Conservation (phyloP, 2,113 vertebrate species). For the Vimba vimba region DNA sequence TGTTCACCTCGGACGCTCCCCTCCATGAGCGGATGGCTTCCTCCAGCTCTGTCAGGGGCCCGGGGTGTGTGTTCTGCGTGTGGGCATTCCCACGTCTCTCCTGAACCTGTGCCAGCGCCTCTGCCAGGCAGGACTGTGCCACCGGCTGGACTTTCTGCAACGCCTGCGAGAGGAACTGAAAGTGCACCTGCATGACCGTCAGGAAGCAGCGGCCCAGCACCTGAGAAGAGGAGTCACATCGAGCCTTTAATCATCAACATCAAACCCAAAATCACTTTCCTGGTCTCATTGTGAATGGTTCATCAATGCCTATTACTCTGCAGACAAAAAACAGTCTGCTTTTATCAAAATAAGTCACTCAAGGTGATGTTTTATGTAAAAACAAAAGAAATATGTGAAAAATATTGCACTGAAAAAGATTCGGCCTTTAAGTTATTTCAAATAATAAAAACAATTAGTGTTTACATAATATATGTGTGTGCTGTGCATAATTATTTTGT, state of each 20-base stretch:
- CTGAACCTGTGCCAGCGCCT: slow-evolving; percentile 86
- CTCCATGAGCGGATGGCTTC: slow-evolving; percentile 94
- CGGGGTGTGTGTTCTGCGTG: slow-evolving; percentile 73
- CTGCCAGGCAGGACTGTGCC: slow-evolving; percentile 93
- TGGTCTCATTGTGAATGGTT: neutral
- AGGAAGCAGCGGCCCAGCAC: slow-evolving; percentile 96
- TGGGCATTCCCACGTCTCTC: slow-evolving; percentile 82
- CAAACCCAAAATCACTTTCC: neutral
- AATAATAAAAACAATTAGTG: too few relatives aligned
- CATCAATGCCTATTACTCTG: neutral
- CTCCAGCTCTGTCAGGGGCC: slow-evolving; percentile 85
- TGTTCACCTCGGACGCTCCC: slow-evolving; percentile 89
- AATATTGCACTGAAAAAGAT: neutral
- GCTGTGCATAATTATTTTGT: too few relatives aligned
- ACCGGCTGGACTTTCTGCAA: slow-evolving; percentile 97
- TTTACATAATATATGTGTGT: neutral
- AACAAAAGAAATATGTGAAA: neutral
- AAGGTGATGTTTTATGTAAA: neutral
- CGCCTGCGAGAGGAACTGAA: slow-evolving; percentile 97
- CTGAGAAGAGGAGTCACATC: slow-evolving; percentile 66
- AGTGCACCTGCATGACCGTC: slow-evolving; percentile 98
- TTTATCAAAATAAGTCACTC: neutral
- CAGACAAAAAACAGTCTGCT: neutral
- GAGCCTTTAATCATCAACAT: neutral
- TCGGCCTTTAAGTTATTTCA: too few relatives aligned